Conservation (phyloP, 1,140 invertebrate genomes). For the Plodia interpunctella region DNA sequence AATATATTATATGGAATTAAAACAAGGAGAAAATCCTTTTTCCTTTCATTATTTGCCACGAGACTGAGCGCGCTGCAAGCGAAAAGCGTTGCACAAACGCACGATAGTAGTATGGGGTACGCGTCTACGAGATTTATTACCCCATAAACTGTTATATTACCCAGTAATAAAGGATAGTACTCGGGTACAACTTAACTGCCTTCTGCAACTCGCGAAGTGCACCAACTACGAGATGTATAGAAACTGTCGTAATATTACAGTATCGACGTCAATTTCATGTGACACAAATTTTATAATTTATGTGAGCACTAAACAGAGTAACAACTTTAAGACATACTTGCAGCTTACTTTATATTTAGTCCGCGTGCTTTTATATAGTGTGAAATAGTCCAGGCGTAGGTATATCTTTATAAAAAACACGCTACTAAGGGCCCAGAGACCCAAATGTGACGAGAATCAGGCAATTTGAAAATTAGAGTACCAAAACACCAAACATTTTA, state of each 20-base stretch:
- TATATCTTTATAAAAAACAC: too few species aligned
- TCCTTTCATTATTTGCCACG: constrained; percentile 31
- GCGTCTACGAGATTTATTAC: constrained; percentile 7
- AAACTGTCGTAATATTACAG: constrained; percentile 1
- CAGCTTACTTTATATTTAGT: background rate
- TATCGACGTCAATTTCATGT: background rate
- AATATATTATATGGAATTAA: too few species aligned
- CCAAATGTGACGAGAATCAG: too few species aligned
- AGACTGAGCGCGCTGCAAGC: constrained; percentile 8
- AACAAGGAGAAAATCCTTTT: too few species aligned
- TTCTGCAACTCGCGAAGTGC: constrained; percentile 1
- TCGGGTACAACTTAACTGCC: constrained; percentile 6
- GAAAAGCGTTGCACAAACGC: background rate
- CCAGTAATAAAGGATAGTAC: constrained; percentile 5
- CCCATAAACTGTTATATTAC: constrained; percentile 7
- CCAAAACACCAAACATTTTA: too few species aligned
- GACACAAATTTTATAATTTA: constrained; percentile 6
- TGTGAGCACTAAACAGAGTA: background rate
- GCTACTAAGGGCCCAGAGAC: too few species aligned
- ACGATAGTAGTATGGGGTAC: background rate
- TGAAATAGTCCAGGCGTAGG: too few species aligned
- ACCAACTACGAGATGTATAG: background rate
- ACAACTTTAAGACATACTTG: background rate
- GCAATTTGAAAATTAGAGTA: too few species aligned
- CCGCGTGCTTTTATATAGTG: too few species aligned